phyloP scores from a whole-genome alignment of 2,888 invertebrate species.

The Marasmarcha lunaedactyla region DNA sequence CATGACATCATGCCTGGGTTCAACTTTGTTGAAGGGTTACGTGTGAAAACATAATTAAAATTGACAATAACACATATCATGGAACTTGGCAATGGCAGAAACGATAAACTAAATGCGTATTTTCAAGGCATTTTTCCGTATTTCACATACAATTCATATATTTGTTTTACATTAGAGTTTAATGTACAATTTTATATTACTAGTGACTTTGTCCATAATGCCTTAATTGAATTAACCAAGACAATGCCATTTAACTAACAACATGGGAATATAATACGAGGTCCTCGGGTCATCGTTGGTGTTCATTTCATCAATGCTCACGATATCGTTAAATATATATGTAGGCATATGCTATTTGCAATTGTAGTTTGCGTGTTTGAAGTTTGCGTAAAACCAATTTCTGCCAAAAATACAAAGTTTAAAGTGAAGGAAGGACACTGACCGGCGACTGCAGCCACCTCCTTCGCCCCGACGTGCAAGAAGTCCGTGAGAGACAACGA shows the following conservation, averaged over 20 bases:
- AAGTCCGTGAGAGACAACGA: conserved; percentile 89
- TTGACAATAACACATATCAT: no score
- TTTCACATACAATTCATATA: no score
- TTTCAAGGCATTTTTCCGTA: no score
- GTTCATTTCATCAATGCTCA: not conserved
- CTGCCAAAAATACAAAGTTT: conserved; percentile 41
- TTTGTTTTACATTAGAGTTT: no score
- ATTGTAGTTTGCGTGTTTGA: conserved; percentile 17
- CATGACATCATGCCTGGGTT: no score
- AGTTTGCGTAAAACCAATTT: conserved; percentile 42
- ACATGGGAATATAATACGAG: not conserved
- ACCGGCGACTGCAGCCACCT: conserved; percentile 66
- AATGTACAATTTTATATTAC: no score
- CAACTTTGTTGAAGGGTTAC: no score
- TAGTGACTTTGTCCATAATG: not conserved
- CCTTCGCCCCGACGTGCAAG: conserved; percentile 77
- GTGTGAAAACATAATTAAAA: no score
- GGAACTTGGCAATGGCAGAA: no score
- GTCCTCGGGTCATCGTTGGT: not conserved
- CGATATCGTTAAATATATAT: not conserved
- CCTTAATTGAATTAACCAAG: not conserved
- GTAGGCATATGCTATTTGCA: conserved; percentile 15
- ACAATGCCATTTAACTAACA: not conserved
- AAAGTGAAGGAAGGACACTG: conserved; percentile 32
- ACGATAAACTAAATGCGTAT: no score